Conservation (phyloP, 2,888 invertebrate species). For the Ophioninae sp. region DNA sequence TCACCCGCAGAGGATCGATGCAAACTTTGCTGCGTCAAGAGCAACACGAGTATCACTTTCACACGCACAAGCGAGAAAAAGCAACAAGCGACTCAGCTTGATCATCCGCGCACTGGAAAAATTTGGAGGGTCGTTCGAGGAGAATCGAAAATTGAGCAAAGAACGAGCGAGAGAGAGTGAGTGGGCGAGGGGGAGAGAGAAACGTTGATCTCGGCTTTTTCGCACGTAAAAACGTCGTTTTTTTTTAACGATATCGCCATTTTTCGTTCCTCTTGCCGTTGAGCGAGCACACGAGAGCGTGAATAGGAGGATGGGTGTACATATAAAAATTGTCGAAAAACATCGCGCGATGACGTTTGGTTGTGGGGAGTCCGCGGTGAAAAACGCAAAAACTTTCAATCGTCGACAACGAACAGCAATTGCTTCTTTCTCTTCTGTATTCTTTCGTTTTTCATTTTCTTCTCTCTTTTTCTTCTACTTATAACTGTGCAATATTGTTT, state of each 20-base stretch:
- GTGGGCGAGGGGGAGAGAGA: background rate
- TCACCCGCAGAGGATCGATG: background rate
- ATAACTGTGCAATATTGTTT: constrained; percentile 35
- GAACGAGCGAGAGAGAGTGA: background rate
- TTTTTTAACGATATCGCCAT: background rate
- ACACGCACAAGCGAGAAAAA: background rate
- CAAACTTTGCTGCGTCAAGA: background rate
- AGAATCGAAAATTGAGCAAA: background rate
- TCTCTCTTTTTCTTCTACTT: background rate
- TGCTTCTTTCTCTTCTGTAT: background rate
- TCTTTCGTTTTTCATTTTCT: constrained; percentile 29
- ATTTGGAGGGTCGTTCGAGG: background rate
- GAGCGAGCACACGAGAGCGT: background rate
- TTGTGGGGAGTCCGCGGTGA: background rate
- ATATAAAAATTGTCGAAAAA: background rate
- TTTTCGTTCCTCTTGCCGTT: background rate
- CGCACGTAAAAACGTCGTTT: background rate
- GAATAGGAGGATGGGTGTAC: background rate
- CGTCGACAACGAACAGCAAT: constrained; percentile 1
- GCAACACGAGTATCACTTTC: background rate
- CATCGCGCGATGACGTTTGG: constrained; percentile 21
- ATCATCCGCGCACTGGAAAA: background rate
- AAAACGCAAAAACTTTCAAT: background rate
- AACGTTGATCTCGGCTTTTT: background rate
- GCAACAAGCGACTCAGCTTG: background rate